Evolutionary conservation across 2,113 vertebrate genomes (phyloP), one percentile per base, ranked within the genome.

Genomic region (Cisticola juncidis): DNA sequence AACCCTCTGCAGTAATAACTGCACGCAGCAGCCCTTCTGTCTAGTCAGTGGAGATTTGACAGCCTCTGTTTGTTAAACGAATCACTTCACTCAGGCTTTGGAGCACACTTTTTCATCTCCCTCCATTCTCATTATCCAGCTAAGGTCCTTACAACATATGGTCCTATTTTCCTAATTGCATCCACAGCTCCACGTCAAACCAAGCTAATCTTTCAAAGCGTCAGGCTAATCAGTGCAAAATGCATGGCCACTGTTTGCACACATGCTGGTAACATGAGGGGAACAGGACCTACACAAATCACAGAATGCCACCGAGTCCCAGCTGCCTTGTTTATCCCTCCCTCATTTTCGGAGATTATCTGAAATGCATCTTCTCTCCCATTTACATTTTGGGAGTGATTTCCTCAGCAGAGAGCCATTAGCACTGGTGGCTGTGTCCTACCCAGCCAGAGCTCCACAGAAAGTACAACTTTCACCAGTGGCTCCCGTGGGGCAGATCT

Each of bases 121-220:
- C 82, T 85, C 58, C 80, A 54, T 82, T 96, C 91, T 92, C 94
- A 88, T 97, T 96, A 94, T 90, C 92, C 90, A 76, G 84, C 86
- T 88, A 73, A 96, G 88, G 88, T 95, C 86, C 82, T 97, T 94
- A 86, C 89, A 97, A 92, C 92, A 97, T 95, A 96, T 91, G 88
- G 82, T 94, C 90, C 76, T 95, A 89, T 97, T 95, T 97, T 95
- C 92, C 88, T 97, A 95, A 97, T 97, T 95, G 93, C 88, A 58
- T 47, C 89, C 54, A 53, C 58, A 60, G 71, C 35, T 97, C 90
- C 95, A 73, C 61, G 66, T 96, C 86, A 96, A 90, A 97, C 90
- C 74, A n/a, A 91, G 90, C 70, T 94, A 84, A 96, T 97, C 84
- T 95, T 96, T 96, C 82, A 96, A 96, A 89, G 36, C 79, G 72